Percentiles rank a stretch among this genome's conserved stretches.
These are phyloP conservation scores for Eclectus roratus DNA, from an alignment of 2,113 vertebrate genomes.

Conservation along the genomic window DNA sequence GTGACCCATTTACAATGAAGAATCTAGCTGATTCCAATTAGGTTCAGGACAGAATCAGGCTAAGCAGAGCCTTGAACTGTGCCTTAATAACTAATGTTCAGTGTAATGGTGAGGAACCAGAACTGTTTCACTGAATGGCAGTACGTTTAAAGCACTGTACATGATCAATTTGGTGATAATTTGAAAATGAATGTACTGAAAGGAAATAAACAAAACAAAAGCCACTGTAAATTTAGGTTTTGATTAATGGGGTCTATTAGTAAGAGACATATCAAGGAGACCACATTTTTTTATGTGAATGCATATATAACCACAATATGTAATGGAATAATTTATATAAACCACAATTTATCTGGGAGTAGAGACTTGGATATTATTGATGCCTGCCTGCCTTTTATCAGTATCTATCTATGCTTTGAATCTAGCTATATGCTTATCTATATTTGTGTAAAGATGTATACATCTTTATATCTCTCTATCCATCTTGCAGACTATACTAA, in stretches of 20 bases:
- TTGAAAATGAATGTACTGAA: constrained; percentile 44
- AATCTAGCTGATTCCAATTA: constrained; percentile 27
- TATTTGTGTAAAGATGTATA: not conserved
- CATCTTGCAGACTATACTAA: not conserved
- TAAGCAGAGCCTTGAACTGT: constrained; percentile 42
- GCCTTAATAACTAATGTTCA: constrained; percentile 15
- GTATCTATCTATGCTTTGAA: not conserved
- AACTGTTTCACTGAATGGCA: not conserved
- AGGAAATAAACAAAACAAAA: constrained; percentile 45
- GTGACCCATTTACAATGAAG: constrained; percentile 24
- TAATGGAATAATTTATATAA: not conserved
- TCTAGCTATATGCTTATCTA: not conserved
- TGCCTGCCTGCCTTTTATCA: not conserved
- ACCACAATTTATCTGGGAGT: not conserved
- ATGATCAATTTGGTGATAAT: constrained; percentile 41
- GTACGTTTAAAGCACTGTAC: not conserved
- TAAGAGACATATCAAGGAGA: not conserved
- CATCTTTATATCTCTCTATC: not conserved
- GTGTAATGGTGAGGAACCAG: constrained; percentile 37
- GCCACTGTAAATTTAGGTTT: constrained; percentile 24
- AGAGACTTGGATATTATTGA: not conserved
- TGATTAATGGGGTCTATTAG: constrained; percentile 16
- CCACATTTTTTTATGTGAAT: not conserved
- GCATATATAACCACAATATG: not conserved
- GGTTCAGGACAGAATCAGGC: constrained; percentile 34